Base-by-base conservation (phyloP, 2,797 vertebrate species). In the Zalophus californianus region DNA sequence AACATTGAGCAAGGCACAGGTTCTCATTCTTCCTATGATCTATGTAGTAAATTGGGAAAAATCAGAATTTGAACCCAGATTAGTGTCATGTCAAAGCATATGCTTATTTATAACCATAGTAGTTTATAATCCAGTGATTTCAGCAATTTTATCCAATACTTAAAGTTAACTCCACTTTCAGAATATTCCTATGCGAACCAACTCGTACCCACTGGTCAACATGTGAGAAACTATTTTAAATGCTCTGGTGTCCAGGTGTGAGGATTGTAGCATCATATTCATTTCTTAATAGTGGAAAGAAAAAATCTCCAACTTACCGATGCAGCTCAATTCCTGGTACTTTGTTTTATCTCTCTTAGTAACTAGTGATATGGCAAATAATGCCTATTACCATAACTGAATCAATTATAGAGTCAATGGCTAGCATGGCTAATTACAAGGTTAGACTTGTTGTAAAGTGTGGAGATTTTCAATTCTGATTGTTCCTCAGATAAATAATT, bases 401-500 rank as follows among this genome's bases (percentile, higher is more conserved):
- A 60, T 90, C 38, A 70, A 7, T 86, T 11, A 50, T 56, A 60
- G 41, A 77, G 52, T 54, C 52, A 95, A 1, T 90, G 50, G 3
- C 52, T 44, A 75, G 2, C 68, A 64, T 73, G 32, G 12, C 35
- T 78, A 66, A 90, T 80, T 72, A 58, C 60, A 94, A 90, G 29
- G 6, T 90, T 85, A 35, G 4, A 86, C 68, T 87, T 79, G 5
- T 86, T 52, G 6, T 41, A 50, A 58, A 1, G 2, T 77, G 21
- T 54, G 16, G 7, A 64, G 14, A 83, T 18, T 80, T 79, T 94
- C 54, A 93, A 82, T 84, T 96, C 50, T 88, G 41, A 29, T 56
- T 92, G 48, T 83, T 87, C 13, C 8, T 87, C 20, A 58, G 14
- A 66, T 50, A 66, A 38, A 70, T 83, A 23, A 41, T 44, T 86